phyloP scores from a whole-genome alignment of 2,113 vertebrate species.

The Hyaena hyaena region DNA sequence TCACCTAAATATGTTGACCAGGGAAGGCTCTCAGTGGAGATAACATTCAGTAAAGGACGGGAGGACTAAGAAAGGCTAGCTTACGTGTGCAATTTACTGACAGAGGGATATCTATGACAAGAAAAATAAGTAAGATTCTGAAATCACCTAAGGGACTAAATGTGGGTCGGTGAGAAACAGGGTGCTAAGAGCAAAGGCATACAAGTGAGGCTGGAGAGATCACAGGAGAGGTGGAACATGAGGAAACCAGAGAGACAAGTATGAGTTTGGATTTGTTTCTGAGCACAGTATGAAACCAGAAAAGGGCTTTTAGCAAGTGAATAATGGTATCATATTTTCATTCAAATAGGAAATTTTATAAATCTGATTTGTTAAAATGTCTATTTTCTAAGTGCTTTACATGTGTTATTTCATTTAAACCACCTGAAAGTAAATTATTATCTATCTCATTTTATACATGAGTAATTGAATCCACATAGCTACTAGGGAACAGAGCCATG shows the following conservation, averaged over 20 bases:
- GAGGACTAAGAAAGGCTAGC: background rate
- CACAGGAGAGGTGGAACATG: background rate
- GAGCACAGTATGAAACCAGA: background rate
- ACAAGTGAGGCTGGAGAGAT: background rate
- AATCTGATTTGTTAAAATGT: background rate
- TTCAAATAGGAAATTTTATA: background rate
- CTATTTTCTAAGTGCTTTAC: background rate
- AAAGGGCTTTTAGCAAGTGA: background rate
- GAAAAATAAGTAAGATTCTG: background rate
- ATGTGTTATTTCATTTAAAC: background rate
- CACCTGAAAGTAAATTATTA: background rate
- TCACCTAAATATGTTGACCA: background rate
- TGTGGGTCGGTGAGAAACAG: background rate
- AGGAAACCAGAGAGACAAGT: background rate
- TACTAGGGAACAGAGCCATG: background rate
- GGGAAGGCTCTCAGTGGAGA: background rate
- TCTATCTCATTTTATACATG: background rate
- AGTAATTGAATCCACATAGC: background rate
- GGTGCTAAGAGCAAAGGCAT: background rate
- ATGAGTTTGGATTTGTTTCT: background rate
- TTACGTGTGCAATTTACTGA: background rate
- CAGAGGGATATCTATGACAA: background rate
- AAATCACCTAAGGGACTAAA: background rate
- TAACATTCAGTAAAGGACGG: background rate
- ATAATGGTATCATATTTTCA: background rate